Percentiles rank a stretch among this genome's conserved stretches.
Evolutionary conservation across 2,113 vertebrate species (phyloP).

Genomic region (Carettochelys insculpta): DNA sequence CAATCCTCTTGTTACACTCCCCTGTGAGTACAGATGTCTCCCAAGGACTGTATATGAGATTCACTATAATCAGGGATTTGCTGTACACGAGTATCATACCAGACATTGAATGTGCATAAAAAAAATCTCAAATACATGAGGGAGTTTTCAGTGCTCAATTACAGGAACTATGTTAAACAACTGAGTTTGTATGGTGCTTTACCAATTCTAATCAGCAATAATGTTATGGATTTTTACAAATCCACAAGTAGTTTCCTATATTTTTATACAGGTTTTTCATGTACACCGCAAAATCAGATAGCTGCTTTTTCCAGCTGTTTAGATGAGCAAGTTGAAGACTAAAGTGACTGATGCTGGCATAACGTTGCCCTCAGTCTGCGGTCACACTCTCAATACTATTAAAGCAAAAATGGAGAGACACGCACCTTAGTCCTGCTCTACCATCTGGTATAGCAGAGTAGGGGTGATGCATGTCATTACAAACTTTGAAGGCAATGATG

Average conservation of each 20-base stretch:
- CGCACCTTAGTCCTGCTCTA: background rate
- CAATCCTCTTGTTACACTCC: background rate
- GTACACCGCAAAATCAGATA: background rate
- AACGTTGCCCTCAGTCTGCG: background rate
- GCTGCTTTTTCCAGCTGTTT: background rate
- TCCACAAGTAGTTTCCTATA: background rate
- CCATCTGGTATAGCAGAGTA: background rate
- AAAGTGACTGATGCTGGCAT: background rate
- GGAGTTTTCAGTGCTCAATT: constrained; percentile 25
- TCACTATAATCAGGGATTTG: background rate
- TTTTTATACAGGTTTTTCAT: background rate
- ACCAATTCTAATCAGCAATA: background rate
- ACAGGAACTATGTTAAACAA: background rate
- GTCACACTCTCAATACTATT: background rate
- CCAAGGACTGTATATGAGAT: background rate
- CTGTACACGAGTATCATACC: background rate
- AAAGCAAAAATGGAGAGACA: background rate
- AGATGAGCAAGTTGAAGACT: background rate
- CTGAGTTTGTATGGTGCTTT: background rate
- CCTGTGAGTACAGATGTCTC: background rate
- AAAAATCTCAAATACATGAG: constrained; percentile 39
- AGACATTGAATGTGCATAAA: background rate
- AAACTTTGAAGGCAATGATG: background rate
- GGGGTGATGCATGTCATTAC: background rate
- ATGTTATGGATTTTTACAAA: background rate